Base-by-base conservation (phyloP, 2,888 invertebrate genomes). In the Platynereis dumerilii region DNA sequence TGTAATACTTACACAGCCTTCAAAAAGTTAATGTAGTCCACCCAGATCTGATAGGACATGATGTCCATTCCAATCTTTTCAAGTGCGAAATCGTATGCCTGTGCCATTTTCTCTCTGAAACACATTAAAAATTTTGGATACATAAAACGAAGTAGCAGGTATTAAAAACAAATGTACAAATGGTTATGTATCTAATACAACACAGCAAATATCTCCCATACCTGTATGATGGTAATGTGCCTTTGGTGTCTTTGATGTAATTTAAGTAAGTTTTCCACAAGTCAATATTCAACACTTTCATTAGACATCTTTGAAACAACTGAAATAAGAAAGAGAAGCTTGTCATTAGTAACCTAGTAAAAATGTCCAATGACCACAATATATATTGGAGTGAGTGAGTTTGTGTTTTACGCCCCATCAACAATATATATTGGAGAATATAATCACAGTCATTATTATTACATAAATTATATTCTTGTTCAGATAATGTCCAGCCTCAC, bases 61-160 rank as follows among this genome's bases (percentile, higher is more conserved):
- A 97, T 92, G 81, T 99, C 99, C 90, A 99, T 91, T 0, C 99
- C 99, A 73, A 99, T 97, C 86, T 98, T 97, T 71, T 99, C 99
- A 71, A 99, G 86, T 0, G 99, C 98, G 85, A 99, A 99, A 85
- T 99, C 98, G 84, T 98, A 99, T 0, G 99, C 98, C 84, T 99
- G 96, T 0, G 98, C 98, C 93, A 99, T 94, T 87, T 97, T 98
- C 84, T 99, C 99, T 81, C 98, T 96, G 81, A 65, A 56, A 61
- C 39, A 54, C 24, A 53, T 2, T 39, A 42, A 10, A 42, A 42
- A 42, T 17, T 12, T 42, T 42, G 42, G 17, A 12, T 42, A 17
- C n/a, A 5, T 28, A 26, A 22, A 55, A 55, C 7, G 7, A 34
- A 34, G 12, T 12, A 34, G 34, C 34, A 34, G 5, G 34, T 7